Percentiles rank a stretch among this genome's conserved stretches.
Conservation (phyloP, 2,888 invertebrate genomes). For the Mythimna vitellina region DNA sequence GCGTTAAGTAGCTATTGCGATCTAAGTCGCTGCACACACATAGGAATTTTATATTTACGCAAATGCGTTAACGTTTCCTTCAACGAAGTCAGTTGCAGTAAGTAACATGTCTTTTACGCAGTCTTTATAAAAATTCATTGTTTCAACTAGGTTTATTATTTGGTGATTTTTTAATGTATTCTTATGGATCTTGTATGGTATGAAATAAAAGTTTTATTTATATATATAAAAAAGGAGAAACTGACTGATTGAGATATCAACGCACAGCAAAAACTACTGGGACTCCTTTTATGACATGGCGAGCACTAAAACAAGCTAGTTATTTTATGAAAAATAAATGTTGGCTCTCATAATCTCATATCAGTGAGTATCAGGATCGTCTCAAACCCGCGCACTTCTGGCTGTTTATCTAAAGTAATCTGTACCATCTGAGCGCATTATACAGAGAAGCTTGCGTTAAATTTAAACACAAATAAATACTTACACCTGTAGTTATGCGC, state of each 20-base stretch:
- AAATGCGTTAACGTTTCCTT: no score
- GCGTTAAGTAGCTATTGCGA: background rate
- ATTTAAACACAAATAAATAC: slow-evolving; percentile 52
- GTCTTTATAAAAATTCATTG: background rate
- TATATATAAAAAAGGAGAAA: no score
- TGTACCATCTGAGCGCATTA: slow-evolving; percentile 36
- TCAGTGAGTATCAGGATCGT: slow-evolving; percentile 12
- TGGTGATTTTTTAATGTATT: no score
- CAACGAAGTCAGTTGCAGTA: background rate
- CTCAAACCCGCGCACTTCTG: slow-evolving; percentile 12
- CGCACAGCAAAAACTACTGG: no score
- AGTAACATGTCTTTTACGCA: background rate
- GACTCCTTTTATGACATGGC: no score
- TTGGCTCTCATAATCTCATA: slow-evolving; percentile 5
- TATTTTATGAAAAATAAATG: background rate
- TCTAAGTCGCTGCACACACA: background rate
- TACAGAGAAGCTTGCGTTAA: slow-evolving; percentile 38
- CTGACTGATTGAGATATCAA: no score
- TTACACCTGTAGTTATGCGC: slow-evolving; percentile 16
- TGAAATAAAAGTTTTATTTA: no score
- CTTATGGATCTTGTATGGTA: no score
- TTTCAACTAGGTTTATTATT: no score
- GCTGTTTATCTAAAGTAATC: slow-evolving; percentile 41
- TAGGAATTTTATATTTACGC: background rate
- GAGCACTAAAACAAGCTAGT: no score